Evolutionary conservation across 1,140 invertebrate genomes (phyloP).

Genomic region (Luehdorfia chinensis): DNA sequence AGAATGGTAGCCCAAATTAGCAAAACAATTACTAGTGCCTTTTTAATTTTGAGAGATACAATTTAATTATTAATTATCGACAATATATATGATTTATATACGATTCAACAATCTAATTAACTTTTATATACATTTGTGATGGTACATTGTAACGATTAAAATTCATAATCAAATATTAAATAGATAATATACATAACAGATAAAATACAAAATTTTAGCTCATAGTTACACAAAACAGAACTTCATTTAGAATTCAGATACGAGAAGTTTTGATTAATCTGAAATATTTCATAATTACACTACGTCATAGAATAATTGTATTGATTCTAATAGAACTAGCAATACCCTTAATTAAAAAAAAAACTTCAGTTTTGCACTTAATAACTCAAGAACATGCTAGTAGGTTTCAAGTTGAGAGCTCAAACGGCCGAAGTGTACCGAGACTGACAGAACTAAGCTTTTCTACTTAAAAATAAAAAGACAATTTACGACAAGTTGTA

Average conservation of each 20-base stretch:
- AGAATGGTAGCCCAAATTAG: conserved; percentile 25
- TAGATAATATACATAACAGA: neutral
- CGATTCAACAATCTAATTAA: conserved; percentile 59
- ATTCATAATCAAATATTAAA: neutral
- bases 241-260: neutral
- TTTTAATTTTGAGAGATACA: conserved; percentile 16
- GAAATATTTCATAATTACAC: neutral
- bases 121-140: conserved; percentile 56
- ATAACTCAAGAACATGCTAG: neutral
- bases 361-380: neutral
- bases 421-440: neutral
- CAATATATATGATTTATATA: conserved; percentile 29
- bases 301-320: no score
- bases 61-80: conserved; percentile 19
- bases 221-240: neutral
- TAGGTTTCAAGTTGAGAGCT: no score
- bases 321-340: no score
- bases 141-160: conserved; percentile 44
- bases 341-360: no score
- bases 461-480: conserved; percentile 23
- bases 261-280: neutral
- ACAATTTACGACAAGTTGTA: conserved; percentile 19
- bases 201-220: neutral
- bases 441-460: conserved; percentile 1
- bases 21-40: conserved; percentile 9